Percentiles rank a stretch among this genome's conserved stretches.
Evolutionary conservation across 92 coral and sea anemone genomes (phyloP).

Genomic region (Metridium senile): DNA sequence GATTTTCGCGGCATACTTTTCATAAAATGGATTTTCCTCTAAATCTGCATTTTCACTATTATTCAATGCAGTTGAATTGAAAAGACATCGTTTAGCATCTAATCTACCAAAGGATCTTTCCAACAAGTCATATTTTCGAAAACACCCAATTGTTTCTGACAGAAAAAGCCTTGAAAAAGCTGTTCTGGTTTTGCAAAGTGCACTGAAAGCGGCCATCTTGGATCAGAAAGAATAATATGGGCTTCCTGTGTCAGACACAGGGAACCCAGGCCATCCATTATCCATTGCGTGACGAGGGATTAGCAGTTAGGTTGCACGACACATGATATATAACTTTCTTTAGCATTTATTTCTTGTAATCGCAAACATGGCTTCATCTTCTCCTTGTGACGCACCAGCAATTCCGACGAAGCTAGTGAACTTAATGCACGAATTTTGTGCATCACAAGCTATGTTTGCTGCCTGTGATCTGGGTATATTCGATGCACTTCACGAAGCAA

Average conservation of each 20-base stretch:
- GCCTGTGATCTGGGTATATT: conserved; percentile 39
- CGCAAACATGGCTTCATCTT: neutral
- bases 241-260: neutral
- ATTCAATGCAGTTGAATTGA: neutral
- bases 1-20: conserved; percentile 77
- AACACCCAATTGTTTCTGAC: neutral
- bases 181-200: neutral
- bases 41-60: conserved; percentile 33
- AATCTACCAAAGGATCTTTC: neutral
- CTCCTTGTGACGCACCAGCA: conserved; percentile 1
- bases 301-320: too few relatives aligned
- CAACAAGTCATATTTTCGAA: neutral
- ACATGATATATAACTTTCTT: too few relatives aligned
- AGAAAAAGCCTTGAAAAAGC: neutral
- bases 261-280: neutral
- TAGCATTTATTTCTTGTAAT: too few relatives aligned
- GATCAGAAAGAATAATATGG: neutral
- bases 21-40: conserved; percentile 73
- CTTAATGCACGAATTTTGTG: conserved; percentile 27
- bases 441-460: conserved; percentile 22
- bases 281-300: too few relatives aligned
- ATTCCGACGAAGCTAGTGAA: conserved; percentile 12
- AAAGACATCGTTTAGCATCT: neutral
- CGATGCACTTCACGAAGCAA: conserved; percentile 3
- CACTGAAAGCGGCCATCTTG: neutral